These are phyloP conservation scores for Boloria euphrosyne DNA, from an alignment of 2,888 invertebrate genomes.

Conservation along the genomic window DNA sequence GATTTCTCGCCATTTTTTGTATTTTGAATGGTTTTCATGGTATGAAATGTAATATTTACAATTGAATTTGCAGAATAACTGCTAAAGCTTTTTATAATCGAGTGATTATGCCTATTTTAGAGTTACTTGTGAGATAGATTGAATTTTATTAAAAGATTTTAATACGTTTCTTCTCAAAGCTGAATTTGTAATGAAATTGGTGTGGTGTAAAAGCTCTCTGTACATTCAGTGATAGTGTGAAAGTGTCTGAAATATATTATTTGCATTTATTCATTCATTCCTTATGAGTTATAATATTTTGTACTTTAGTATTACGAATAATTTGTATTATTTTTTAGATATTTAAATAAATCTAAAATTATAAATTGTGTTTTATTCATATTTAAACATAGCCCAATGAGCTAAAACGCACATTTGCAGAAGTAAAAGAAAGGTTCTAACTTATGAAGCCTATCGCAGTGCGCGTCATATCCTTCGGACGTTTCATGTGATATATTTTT, in stretches of 20 bases:
- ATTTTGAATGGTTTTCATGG: conserved; percentile 1
- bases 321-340: conserved; percentile 53
- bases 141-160: conserved; percentile 17
- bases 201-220: not conserved
- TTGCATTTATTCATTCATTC: conserved; percentile 70
- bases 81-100: not conserved
- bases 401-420: not conserved
- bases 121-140: conserved; percentile 16
- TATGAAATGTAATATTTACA: not conserved
- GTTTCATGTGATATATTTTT: no score
- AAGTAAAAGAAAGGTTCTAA: no score
- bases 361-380: conserved; percentile 19
- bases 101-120: not conserved
- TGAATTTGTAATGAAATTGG: not conserved
- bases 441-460: no score
- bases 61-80: not conserved
- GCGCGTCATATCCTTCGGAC: no score
- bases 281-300: conserved; percentile 45
- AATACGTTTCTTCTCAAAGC: not conserved
- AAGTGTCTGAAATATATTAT: conserved; percentile 2
- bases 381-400: not conserved
- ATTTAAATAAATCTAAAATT: conserved; percentile 48
- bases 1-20: not conserved
- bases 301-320: conserved; percentile 44
- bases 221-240: no score